phyloP scores from a whole-genome alignment of 2,888 invertebrate genomes.

The Tipula unca region DNA sequence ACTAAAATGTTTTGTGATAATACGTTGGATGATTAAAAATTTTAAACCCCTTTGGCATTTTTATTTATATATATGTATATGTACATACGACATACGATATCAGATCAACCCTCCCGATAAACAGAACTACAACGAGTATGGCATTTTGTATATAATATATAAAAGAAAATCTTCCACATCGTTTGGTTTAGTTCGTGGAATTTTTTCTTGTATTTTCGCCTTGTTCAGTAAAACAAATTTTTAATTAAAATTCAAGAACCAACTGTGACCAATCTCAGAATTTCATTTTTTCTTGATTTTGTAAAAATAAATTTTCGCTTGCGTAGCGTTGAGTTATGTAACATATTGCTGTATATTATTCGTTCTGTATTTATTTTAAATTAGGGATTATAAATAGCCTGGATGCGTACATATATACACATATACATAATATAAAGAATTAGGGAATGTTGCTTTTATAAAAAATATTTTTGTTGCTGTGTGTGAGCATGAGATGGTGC shows the following conservation, averaged over 20 bases:
- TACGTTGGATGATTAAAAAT: not conserved
- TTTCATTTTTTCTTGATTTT: not conserved
- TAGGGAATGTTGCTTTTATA: not conserved
- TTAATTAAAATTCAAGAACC: conserved; percentile 18
- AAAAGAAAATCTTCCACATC: not conserved
- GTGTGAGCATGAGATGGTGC: too few relatives aligned
- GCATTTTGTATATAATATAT: not conserved
- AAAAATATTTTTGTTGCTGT: not conserved
- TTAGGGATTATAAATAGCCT: not conserved
- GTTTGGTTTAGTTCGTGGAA: not conserved
- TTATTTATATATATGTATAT: not conserved
- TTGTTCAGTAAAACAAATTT: not conserved
- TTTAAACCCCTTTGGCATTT: not conserved
- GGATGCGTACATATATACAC: not conserved
- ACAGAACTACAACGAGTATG: not conserved
- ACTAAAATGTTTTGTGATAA: not conserved
- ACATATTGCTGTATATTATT: not conserved
- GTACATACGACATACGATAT: not conserved
- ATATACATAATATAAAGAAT: not conserved
- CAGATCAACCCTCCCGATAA: not conserved
- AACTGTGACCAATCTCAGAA: conserved; percentile 24
- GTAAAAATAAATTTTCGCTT: not conserved
- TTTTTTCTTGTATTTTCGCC: not conserved
- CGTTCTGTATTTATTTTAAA: not conserved
- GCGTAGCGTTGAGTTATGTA: not conserved